Conservation (phyloP, 1,140 invertebrate species). For the Lasioglossum albipes region DNA sequence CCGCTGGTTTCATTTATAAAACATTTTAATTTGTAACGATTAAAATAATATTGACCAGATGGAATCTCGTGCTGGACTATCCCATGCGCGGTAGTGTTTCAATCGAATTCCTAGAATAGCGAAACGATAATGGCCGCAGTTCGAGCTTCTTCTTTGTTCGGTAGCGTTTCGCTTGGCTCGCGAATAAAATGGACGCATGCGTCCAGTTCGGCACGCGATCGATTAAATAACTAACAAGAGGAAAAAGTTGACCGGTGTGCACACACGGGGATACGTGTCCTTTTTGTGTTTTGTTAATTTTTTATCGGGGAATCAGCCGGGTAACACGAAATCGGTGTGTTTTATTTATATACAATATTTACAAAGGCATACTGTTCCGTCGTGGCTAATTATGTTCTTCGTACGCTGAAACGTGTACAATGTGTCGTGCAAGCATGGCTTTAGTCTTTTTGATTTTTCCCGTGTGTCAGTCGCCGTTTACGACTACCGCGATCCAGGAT, state of each 20-base stretch:
- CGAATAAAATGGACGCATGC: not conserved
- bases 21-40: not conserved
- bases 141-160: not conserved
- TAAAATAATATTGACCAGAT: not conserved
- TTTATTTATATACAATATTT: conserved; percentile 78
- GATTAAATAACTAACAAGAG: not conserved
- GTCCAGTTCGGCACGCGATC: not conserved
- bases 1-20: not conserved
- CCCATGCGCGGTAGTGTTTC: not conserved
- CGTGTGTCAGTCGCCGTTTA: not conserved
- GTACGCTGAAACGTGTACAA: conserved; percentile 61
- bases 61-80: conserved; percentile 3
- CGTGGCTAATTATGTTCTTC: conserved; percentile 64
- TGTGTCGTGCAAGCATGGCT: conserved; percentile 47
- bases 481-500: not conserved
- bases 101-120: not conserved
- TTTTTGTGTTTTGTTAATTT: not conserved
- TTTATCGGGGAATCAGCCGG: not conserved
- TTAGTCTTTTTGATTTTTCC: conserved; percentile 39
- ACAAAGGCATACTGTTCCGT: conserved; percentile 69
- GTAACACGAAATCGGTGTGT: conserved; percentile 69
- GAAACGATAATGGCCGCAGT: not conserved
- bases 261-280: too few species aligned
- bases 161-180: not conserved
- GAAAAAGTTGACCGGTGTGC: not conserved